Evolutionary conservation across 1,140 invertebrate genomes (phyloP).

Genomic region (Phenacoccus solenopsis): DNA sequence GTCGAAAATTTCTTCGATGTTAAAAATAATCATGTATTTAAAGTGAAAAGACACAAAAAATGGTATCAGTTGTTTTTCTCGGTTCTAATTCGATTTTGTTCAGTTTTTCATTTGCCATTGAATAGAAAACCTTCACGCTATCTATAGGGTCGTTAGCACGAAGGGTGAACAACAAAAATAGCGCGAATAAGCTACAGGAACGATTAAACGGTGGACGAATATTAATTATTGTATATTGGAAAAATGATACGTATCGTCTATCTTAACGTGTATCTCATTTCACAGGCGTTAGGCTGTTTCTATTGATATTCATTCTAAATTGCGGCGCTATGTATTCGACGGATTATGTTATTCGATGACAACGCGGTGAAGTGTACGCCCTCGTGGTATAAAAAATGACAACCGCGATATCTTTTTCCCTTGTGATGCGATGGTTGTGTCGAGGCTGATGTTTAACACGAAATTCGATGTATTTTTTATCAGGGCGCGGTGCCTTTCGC

Average conservation of each 20-base stretch:
- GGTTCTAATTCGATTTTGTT: no score
- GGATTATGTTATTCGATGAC: neutral
- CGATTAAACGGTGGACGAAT: neutral
- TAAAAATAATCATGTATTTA: no score
- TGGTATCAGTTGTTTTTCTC: no score
- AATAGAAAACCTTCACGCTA: no score
- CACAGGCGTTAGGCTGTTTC: neutral
- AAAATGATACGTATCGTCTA: neutral
- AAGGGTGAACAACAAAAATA: neutral
- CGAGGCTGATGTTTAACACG: neutral
- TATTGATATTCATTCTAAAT: neutral
- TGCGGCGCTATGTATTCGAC: neutral
- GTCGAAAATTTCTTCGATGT: no score
- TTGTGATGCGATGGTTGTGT: neutral
- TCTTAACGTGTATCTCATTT: neutral
- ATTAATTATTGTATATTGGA: neutral
- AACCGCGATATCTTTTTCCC: neutral
- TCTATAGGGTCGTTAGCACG: neutral
- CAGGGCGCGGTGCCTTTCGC: neutral
- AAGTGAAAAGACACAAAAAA: no score
- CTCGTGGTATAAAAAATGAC: constrained; percentile 1
- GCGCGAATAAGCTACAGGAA: neutral
- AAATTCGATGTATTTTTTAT: neutral
- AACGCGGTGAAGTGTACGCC: neutral
- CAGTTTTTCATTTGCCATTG: no score